phyloP scores from a whole-genome alignment of 2,113 vertebrate genomes.

The Larimichthys crocea region DNA sequence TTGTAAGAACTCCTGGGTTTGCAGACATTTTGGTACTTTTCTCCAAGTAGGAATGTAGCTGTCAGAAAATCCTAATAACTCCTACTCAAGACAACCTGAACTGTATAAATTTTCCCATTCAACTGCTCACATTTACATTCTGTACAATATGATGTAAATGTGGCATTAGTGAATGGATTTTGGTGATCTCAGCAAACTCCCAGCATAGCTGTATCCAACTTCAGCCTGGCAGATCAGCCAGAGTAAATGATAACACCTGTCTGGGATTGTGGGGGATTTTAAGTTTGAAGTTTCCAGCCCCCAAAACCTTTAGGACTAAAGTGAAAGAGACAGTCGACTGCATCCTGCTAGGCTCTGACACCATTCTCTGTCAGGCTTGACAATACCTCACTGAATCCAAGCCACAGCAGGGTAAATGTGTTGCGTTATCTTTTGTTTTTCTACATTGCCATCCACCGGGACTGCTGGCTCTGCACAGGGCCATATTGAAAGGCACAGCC shows the following conservation, averaged over 20 bases:
- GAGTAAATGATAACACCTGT: slow-evolving; percentile 27
- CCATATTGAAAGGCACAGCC: slow-evolving; percentile 64
- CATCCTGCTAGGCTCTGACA: slow-evolving; percentile 44
- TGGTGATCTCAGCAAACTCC: slow-evolving; percentile 23
- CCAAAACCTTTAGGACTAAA: slow-evolving; percentile 28
- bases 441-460: slow-evolving; percentile 57
- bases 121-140: slow-evolving; percentile 6
- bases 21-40: slow-evolving; percentile 2
- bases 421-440: slow-evolving; percentile 58
- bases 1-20: neutral
- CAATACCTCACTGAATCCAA: slow-evolving; percentile 48
- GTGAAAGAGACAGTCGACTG: slow-evolving; percentile 28
- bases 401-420: slow-evolving; percentile 47
- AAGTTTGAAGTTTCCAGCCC: slow-evolving; percentile 18
- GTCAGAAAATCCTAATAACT: neutral
- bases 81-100: neutral
- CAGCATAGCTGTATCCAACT: neutral
- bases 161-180: slow-evolving; percentile 6
- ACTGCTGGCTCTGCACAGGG: slow-evolving; percentile 49
- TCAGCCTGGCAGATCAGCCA: slow-evolving; percentile 14
- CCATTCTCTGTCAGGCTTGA: slow-evolving; percentile 35
- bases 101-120: neutral
- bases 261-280: slow-evolving; percentile 23
- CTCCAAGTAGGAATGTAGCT: neutral
- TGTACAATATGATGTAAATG: neutral